Evolutionary conservation across 2,888 invertebrate species (phyloP).

Genomic region (Leptopilina drosophilae): DNA sequence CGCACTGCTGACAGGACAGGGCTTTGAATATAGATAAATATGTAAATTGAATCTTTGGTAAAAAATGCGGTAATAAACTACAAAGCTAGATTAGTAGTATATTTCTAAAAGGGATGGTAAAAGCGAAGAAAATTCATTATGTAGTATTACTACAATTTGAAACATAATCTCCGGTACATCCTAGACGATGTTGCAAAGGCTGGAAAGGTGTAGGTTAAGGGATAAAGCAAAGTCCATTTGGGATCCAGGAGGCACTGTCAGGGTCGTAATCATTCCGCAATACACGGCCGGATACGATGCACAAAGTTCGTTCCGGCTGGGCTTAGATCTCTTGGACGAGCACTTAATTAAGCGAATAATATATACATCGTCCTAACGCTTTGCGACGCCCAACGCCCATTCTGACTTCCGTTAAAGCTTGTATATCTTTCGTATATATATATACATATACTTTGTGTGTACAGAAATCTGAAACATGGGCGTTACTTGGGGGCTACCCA

Average conservation of each 20-base stretch:
- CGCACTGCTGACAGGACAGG: no score
- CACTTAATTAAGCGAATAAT: constrained; percentile 75
- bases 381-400: constrained; percentile 59
- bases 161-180: constrained; percentile 16
- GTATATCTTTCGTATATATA: constrained; percentile 7
- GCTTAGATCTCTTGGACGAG: constrained; percentile 67
- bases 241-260: background rate
- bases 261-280: constrained; percentile 43
- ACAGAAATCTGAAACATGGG: no score
- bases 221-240: constrained; percentile 19
- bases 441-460: no score
- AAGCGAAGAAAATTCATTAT: constrained; percentile 24
- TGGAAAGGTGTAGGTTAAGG: constrained; percentile 1
- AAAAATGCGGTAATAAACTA: background rate
- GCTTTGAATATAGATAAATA: no score
- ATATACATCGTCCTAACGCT: constrained; percentile 63
- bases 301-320: constrained; percentile 62
- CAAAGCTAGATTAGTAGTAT: background rate
- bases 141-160: background rate
- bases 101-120: background rate
- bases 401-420: constrained; percentile 55
- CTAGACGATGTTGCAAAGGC: background rate
- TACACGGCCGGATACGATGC: constrained; percentile 48
- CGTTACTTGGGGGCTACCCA: background rate
- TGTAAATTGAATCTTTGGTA: no score